These are phyloP conservation scores for Trachurus trachurus DNA, from an alignment of 2,797 vertebrate species.

Conservation along the genomic window DNA sequence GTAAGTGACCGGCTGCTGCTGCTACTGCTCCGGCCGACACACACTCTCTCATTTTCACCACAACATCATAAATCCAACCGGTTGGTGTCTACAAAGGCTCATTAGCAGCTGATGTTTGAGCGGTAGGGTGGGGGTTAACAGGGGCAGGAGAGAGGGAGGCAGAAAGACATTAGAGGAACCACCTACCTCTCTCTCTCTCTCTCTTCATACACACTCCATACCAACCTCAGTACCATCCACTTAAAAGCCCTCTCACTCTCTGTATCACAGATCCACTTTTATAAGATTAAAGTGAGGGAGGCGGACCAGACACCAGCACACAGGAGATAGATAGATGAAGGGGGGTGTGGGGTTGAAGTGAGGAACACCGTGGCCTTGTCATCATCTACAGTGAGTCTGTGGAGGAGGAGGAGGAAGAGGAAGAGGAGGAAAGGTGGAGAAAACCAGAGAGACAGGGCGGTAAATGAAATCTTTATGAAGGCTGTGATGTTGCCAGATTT, in stretches of 20 bases:
- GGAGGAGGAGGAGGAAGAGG: slow-evolving; percentile 17
- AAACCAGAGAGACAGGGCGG: slow-evolving; percentile 67
- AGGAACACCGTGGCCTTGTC: slow-evolving; percentile 56
- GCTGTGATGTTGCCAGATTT: slow-evolving; percentile 26
- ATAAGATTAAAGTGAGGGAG: slow-evolving; percentile 82
- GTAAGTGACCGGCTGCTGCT: slow-evolving; percentile 73
- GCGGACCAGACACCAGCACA: slow-evolving; percentile 51
- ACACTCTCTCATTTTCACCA: slow-evolving; percentile 62
- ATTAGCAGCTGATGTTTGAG: slow-evolving; percentile 61
- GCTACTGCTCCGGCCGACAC: slow-evolving; percentile 51
- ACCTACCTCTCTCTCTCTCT: slow-evolving; percentile 66
- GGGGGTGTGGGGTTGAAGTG: slow-evolving; percentile 28
- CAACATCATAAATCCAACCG: slow-evolving; percentile 66
- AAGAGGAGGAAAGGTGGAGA: slow-evolving; percentile 36
- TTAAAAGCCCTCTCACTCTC: slow-evolving; percentile 82
- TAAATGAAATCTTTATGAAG: slow-evolving; percentile 79
- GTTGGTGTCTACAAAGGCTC: slow-evolving; percentile 68
- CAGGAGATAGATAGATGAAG: slow-evolving; percentile 31
- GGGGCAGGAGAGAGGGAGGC: slow-evolving; percentile 29
- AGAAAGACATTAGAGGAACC: slow-evolving; percentile 80
- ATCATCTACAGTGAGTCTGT: slow-evolving; percentile 47
- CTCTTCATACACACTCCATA: slow-evolving; percentile 66
- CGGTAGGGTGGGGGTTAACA: slow-evolving; percentile 12
- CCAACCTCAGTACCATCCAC: slow-evolving; percentile 75
- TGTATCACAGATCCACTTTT: slow-evolving; percentile 83